Evolutionary conservation across 2,888 invertebrate genomes (phyloP), one percentile per base, ranked within the genome.

Genomic region (Ichneumoninae sp.): DNA sequence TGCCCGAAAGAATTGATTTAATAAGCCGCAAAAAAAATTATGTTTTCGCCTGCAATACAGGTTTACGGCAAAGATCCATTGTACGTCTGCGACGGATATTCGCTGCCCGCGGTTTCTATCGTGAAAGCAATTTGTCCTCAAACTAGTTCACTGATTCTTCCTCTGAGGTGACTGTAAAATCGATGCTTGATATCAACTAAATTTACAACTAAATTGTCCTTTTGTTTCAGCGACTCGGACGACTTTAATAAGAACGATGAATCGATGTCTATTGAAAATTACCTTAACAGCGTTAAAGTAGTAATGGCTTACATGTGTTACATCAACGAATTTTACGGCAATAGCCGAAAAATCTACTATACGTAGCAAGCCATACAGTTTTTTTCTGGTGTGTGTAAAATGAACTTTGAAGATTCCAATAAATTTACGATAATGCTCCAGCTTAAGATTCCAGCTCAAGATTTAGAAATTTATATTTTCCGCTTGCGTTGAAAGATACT

Each of bases 291-390:
- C n/a, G 68, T 88, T 8, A 90, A 90, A 84, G 44, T 90, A 30
- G 52, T 83, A 13, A 88, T 89, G 80, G 86, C 89, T 66, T 90
- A 90, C 44, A 88, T 90, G 86, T 88, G 88, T 83, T 81, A 87
- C 60, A 66, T 90, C 68, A 80, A 88, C 69, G 89, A 89, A 86
- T 40, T 88, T 26, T 79, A 69, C 74, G 69, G 22, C 65, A 44
- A 85, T 40, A 50, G 36, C 57, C 52, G 1, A 44, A 73, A 8
- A 66, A 54, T 26, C 22, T 1, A 19, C 26, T 54, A 5, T 4
- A 1, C 7, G 16, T 40, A 26, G 7, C 8, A 44, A 44, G 44
- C 19, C 8, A 52, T 19, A 19, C 52, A 7, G 1, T 19, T 52
- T 52, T 52, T 52, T 5, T 52, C 36, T 10, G 8, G 40, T 40